phyloP scores from a whole-genome alignment of 2,797 vertebrate genomes.

The Petrocephalus sullivani region DNA sequence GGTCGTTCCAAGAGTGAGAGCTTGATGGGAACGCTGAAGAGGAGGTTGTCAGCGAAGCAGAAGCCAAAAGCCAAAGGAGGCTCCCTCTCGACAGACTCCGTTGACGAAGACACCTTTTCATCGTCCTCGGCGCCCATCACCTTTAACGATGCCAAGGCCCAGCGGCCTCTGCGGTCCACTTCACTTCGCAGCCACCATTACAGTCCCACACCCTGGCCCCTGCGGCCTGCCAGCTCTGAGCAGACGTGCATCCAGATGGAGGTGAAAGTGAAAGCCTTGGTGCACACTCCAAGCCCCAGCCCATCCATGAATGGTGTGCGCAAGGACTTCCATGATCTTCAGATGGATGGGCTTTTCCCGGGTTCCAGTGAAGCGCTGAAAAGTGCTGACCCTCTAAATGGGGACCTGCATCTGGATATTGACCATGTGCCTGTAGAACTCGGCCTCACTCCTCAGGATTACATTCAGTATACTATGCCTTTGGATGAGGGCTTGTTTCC shows the following conservation, averaged over 20 bases:
- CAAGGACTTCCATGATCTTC: conserved; percentile 68
- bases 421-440: conserved; percentile 75
- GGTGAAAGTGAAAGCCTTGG: conserved; percentile 71
- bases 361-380: conserved; percentile 55
- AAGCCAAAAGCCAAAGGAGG: conserved; percentile 74
- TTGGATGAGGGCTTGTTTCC: conserved; percentile 74
- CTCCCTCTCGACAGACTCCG: conserved; percentile 58
- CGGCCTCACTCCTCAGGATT: conserved; percentile 77
- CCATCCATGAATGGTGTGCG: conserved; percentile 69
- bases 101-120: conserved; percentile 74
- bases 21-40: conserved; percentile 78
- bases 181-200: conserved; percentile 78
- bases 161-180: conserved; percentile 67
- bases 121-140: conserved; percentile 74
- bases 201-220: conserved; percentile 78
- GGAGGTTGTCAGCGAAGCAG: conserved; percentile 76
- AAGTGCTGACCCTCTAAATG: conserved; percentile 52
- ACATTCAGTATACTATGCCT: conserved; percentile 80
- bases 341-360: conserved; percentile 59
- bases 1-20: conserved; percentile 73
- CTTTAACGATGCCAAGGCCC: conserved; percentile 71
- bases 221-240: conserved; percentile 71
- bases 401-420: conserved; percentile 67
- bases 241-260: conserved; percentile 77
- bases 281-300: conserved; percentile 68